Base-by-base conservation (phyloP, 1,140 invertebrate species). In the Bombus soroeensis region DNA sequence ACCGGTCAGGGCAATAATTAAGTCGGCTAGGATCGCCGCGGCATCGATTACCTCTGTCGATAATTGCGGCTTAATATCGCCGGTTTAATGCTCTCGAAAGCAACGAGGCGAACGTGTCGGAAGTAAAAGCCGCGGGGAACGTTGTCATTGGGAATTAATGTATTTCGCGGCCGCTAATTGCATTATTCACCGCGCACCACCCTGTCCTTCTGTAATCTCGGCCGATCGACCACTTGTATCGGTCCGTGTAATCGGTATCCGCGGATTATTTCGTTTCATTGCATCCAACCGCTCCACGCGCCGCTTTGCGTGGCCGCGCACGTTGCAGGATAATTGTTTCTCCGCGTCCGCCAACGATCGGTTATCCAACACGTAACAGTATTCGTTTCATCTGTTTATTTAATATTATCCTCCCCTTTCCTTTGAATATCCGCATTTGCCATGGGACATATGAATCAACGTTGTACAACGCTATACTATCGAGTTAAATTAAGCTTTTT, bases 11-110 rank as follows among this genome's bases (percentile, higher is more conserved):
- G 57, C 71, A 77, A 86, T 88, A 90, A 90, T 90, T 90, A 90
- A 90, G 79, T 88, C 86, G 89, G 41, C 82, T 68, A 37, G 74
- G 74, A 89, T 89, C 88, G 84, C 81, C 72, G 74, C 77, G 62
- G 32, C 81, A 71, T 83, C 80, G 83, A 90, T 90, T 88, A 90
- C 80, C 87, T 85, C 71, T 86, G 80, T 87, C 89, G 86, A 90
- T 90, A 85, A 90, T 90, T 90, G 89, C 86, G 80, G 75, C 74
- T 90, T 88, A 90, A 90, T 90, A 90, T 86, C 81, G 78, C 43
- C 89, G 85, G 62, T 90, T 89, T 73, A 90, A 79, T 73, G 73
- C 41, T 62, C 59, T 62, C 53, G n/a, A 57, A 32, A 32, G 72
- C 70, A 71, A 75, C 62, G 62, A 78, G 83, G 18, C 74, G 66